phyloP scores from a whole-genome alignment of 2,797 vertebrate species.

The Fundulus diaphanus region DNA sequence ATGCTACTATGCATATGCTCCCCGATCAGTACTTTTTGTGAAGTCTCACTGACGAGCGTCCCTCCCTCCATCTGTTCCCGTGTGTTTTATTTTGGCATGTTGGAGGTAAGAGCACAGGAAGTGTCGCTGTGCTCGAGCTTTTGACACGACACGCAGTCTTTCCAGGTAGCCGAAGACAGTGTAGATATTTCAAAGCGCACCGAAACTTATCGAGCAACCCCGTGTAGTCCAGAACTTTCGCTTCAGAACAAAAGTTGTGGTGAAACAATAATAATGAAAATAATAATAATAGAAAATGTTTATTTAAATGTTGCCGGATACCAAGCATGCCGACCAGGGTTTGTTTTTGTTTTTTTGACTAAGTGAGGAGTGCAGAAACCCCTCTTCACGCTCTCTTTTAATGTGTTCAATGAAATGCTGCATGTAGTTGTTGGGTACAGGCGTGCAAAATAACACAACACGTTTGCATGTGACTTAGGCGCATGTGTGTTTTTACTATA shows the following conservation, averaged over 20 bases:
- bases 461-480: constrained; percentile 68
- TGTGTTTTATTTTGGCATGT: constrained; percentile 7
- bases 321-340: constrained; percentile 71
- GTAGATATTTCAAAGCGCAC: constrained; percentile 50
- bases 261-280: constrained; percentile 37
- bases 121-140: constrained; percentile 11
- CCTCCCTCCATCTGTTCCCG: constrained; percentile 29
- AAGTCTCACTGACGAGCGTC: constrained; percentile 40
- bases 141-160: constrained; percentile 28
- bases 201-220: constrained; percentile 44
- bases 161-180: constrained; percentile 38
- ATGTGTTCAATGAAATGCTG: constrained; percentile 69
- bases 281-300: constrained; percentile 4
- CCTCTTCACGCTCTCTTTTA: constrained; percentile 58
- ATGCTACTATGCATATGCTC: constrained; percentile 63
- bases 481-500: constrained; percentile 60
- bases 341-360: constrained; percentile 28
- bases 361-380: constrained; percentile 31
- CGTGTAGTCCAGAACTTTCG: constrained; percentile 33
- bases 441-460: constrained; percentile 50
- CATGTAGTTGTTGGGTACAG: constrained; percentile 63
- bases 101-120: constrained; percentile 4
- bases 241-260: constrained; percentile 42
- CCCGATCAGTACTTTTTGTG: constrained; percentile 50
- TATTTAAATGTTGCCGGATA: constrained; percentile 53